Percentiles rank a stretch among this genome's conserved stretches.
Conservation (phyloP, 2,888 invertebrate genomes). For the Melolontha melolontha region DNA sequence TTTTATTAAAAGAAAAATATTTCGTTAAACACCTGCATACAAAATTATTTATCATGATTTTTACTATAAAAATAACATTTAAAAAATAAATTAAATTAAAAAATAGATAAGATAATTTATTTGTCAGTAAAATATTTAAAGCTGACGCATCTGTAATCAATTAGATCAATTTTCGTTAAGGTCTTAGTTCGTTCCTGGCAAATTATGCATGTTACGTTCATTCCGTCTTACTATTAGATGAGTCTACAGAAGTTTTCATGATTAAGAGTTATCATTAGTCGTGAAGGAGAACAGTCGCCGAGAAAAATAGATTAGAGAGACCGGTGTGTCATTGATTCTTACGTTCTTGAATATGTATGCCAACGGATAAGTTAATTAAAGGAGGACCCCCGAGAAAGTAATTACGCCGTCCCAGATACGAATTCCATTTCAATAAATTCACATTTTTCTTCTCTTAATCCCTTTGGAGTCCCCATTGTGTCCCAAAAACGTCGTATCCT, state of each 20-base stretch:
- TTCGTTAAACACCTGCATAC: no score
- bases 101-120: no score
- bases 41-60: no score
- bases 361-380: conserved; percentile 47
- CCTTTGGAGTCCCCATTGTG: conserved; percentile 41
- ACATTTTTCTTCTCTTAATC: conserved; percentile 50
- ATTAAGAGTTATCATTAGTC: conserved; percentile 13
- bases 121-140: no score
- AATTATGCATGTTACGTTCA: background rate
- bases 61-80: no score
- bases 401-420: conserved; percentile 46
- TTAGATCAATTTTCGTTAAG: no score
- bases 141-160: no score
- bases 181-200: background rate
- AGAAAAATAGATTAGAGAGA: conserved; percentile 8
- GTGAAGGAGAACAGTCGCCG: background rate
- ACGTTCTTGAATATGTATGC: conserved; percentile 28
- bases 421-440: conserved; percentile 50
- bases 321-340: conserved; percentile 1
- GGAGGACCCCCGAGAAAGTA: conserved; percentile 44
- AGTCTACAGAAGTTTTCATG: background rate
- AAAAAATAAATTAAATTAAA: no score
- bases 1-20: no score
- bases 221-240: no score
- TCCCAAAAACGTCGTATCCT: conserved; percentile 40